phyloP scores from a whole-genome alignment of 2,113 vertebrate genomes.

The Pitta sordida region DNA sequence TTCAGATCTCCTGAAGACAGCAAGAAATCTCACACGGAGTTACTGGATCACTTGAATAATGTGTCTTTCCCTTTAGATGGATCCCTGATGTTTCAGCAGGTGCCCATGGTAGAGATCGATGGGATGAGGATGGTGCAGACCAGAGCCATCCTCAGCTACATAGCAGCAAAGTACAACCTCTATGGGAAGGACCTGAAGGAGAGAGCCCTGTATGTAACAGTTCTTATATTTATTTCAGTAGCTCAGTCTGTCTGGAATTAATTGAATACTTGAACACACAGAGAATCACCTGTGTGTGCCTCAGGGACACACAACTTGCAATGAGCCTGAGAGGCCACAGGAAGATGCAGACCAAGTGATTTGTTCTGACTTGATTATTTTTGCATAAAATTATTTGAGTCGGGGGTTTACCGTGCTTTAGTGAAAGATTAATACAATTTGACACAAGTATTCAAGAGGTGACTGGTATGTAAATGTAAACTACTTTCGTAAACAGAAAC shows the following conservation, averaged over 20 bases:
- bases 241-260: not conserved
- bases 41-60: not conserved
- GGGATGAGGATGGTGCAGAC: conserved; percentile 87
- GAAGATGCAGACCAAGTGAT: not conserved
- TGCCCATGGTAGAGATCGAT: conserved; percentile 91
- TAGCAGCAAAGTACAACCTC: not conserved
- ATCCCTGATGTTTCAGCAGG: conserved; percentile 84
- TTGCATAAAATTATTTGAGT: not conserved
- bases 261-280: not conserved
- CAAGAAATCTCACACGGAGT: not conserved
- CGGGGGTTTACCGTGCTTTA: not conserved
- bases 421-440: not conserved
- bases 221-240: not conserved
- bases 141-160: not conserved
- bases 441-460: not conserved
- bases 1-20: not conserved
- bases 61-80: conserved; percentile 45
- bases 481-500: not conserved
- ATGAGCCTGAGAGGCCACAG: not conserved
- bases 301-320: not conserved
- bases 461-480: not conserved
- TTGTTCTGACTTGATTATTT: not conserved
- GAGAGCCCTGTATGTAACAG: conserved; percentile 67
- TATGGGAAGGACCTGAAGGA: not conserved
- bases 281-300: not conserved